These are phyloP conservation scores for Hydropsyche tenuis DNA, from an alignment of 1,140 invertebrate species.

Conservation along the genomic window DNA sequence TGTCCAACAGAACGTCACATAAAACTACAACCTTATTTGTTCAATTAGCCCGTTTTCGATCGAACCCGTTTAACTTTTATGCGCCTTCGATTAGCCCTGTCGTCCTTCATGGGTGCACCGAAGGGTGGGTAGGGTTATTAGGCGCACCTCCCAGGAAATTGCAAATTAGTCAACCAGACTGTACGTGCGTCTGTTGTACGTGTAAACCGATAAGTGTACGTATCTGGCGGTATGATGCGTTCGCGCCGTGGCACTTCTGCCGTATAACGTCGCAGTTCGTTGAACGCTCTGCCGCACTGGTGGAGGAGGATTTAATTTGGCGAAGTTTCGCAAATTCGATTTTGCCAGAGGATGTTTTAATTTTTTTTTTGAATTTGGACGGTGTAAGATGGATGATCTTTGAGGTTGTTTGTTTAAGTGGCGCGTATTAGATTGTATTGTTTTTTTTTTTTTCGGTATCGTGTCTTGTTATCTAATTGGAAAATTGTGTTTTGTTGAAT, in stretches of 20 bases:
- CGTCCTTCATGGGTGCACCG: neutral
- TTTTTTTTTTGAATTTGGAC: too few species aligned
- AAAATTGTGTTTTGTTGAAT: too few species aligned
- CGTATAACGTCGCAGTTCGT: neutral
- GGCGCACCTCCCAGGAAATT: constrained; percentile 44
- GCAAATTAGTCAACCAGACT: constrained; percentile 44
- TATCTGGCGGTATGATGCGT: neutral
- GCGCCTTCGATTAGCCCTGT: constrained; percentile 33
- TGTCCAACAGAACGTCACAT: too few species aligned
- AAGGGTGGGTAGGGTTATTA: constrained; percentile 32
- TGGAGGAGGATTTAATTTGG: too few species aligned
- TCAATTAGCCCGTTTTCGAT: constrained; percentile 29
- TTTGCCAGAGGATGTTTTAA: too few species aligned
- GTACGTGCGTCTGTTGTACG: constrained; percentile 10
- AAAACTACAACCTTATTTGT: too few species aligned
- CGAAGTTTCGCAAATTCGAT: too few species aligned
- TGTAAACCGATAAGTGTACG: neutral
- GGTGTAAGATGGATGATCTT: too few species aligned
- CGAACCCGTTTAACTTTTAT: constrained; percentile 25
- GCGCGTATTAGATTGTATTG: too few species aligned
- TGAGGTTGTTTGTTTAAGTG: too few species aligned
- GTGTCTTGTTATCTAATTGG: too few species aligned
- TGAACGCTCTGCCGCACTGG: neutral
- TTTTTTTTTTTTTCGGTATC: too few species aligned
- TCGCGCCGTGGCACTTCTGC: neutral